phyloP scores from a whole-genome alignment of 2,888 invertebrate genomes.

The Drosophila pegasa region DNA sequence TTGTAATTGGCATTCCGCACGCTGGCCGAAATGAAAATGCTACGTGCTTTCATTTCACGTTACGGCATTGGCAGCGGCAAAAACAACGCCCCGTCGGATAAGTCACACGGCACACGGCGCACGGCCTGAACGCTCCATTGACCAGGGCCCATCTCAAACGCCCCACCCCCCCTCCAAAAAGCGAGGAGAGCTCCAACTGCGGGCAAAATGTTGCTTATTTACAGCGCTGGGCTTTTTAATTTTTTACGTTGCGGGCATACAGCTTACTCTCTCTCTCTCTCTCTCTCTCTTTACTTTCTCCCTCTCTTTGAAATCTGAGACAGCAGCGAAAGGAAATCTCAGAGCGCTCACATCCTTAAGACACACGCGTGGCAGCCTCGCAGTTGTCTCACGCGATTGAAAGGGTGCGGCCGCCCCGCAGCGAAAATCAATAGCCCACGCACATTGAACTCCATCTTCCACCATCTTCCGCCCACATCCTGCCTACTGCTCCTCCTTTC shows the following conservation, averaged over 20 bases:
- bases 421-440: constrained; percentile 56
- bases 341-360: constrained; percentile 36
- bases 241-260: constrained; percentile 71
- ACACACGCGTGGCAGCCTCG: constrained; percentile 13
- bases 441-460: constrained; percentile 55
- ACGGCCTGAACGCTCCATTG: constrained; percentile 70
- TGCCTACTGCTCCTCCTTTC: not conserved
- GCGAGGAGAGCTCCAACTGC: constrained; percentile 14
- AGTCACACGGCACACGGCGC: constrained; percentile 64
- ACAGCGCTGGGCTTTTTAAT: constrained; percentile 65
- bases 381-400: constrained; percentile 10
- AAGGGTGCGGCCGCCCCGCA: constrained; percentile 33
- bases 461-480: no score
- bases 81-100: constrained; percentile 49
- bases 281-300: no score
- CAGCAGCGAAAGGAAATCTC: constrained; percentile 40
- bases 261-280: constrained; percentile 16
- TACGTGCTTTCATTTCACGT: constrained; percentile 80
- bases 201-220: constrained; percentile 66
- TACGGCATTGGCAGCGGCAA: constrained; percentile 40
- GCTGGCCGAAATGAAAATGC: constrained; percentile 79
- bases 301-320: constrained; percentile 28
- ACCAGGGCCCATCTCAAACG: constrained; percentile 43
- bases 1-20: constrained; percentile 81
- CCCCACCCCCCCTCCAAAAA: constrained; percentile 1